These are phyloP conservation scores for Phenganax stokvisi DNA, from an alignment of 92 coral and sea anemone species.

Conservation along the genomic window DNA sequence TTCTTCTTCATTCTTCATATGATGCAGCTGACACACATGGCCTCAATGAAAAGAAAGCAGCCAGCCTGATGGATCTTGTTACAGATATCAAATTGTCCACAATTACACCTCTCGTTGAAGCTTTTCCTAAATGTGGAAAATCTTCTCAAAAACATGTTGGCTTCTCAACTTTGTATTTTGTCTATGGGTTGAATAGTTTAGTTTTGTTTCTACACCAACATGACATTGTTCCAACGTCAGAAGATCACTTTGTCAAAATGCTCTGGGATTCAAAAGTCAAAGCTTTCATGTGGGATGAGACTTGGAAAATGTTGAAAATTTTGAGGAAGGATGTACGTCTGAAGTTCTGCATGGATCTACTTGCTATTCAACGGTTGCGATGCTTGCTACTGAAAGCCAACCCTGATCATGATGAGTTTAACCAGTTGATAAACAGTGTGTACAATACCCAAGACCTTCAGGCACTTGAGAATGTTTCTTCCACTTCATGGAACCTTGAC, in stretches of 20 bases:
- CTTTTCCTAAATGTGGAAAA: constrained; percentile 2
- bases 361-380: constrained; percentile 24
- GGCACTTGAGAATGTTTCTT: neutral
- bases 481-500: constrained; percentile 19
- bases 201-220: constrained; percentile 7
- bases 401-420: constrained; percentile 16
- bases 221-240: neutral
- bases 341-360: constrained; percentile 21
- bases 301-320: neutral
- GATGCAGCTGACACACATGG: constrained; percentile 36
- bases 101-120: constrained; percentile 16
- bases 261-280: constrained; percentile 13
- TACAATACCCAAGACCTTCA: neutral
- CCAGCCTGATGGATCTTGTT: constrained; percentile 3
- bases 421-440: neutral
- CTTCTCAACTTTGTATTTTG: constrained; percentile 9
- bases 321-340: constrained; percentile 2
- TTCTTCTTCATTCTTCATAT: constrained; percentile 20
- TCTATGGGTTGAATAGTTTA: constrained; percentile 21
- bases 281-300: neutral
- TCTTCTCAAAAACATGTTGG: constrained; percentile 24
- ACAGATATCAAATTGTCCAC: neutral
- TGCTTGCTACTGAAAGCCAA: constrained; percentile 1
- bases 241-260: neutral
- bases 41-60: constrained; percentile 18